phyloP scores from a whole-genome alignment of 2,113 vertebrate genomes.

The Tretioscincus oriximinensis region DNA sequence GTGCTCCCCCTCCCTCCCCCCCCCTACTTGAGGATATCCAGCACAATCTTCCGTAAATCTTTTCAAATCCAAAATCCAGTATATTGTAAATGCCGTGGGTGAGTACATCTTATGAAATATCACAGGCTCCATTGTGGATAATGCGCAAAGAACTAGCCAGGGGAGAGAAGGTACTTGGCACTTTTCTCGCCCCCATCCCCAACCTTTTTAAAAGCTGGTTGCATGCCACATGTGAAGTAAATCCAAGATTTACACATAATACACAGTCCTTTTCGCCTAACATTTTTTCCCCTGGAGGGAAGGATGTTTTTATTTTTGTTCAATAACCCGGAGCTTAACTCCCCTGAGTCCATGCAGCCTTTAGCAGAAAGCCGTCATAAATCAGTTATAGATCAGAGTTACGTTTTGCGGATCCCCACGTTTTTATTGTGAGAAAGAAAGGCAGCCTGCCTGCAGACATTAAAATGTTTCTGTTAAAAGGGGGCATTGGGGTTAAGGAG shows the following conservation, averaged over 20 bases:
- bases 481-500: background rate
- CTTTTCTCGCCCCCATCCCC: background rate
- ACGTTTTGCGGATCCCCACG: background rate
- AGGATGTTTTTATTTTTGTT: constrained; percentile 54
- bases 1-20: too few relatives aligned
- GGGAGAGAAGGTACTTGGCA: constrained; percentile 9
- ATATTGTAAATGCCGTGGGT: too few relatives aligned
- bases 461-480: background rate
- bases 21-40: too few relatives aligned
- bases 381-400: background rate
- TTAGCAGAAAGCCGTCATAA: constrained; percentile 60
- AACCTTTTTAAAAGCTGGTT: constrained; percentile 24
- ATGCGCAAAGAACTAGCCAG: constrained; percentile 11
- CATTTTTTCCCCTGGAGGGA: constrained; percentile 34
- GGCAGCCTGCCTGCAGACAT: background rate
- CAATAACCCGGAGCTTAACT: constrained; percentile 51
- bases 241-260: constrained; percentile 73
- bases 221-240: constrained; percentile 69
- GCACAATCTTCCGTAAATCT: too few relatives aligned
- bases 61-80: too few relatives aligned
- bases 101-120: too few relatives aligned
- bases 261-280: constrained; percentile 64
- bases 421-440: background rate
- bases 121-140: constrained; percentile 4
- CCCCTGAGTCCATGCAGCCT: background rate